These are phyloP conservation scores for Cataglyphis livida DNA, from an alignment of 2,888 invertebrate species.

Conservation along the genomic window DNA sequence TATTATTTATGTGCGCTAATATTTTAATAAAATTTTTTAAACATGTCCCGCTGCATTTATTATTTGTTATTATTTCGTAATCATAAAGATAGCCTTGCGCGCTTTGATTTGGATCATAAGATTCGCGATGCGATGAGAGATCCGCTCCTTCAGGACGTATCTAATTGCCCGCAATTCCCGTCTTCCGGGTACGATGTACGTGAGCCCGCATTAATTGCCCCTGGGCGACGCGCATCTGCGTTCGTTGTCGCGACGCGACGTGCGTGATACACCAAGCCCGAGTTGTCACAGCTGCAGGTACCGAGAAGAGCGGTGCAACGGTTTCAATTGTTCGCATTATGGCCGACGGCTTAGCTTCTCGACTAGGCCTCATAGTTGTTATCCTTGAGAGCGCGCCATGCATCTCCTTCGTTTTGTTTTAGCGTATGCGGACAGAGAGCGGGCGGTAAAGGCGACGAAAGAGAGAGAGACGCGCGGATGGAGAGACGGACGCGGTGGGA, in stretches of 20 bases:
- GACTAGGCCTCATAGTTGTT: constrained; percentile 82
- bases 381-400: constrained; percentile 84
- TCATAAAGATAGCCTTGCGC: neutral
- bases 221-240: constrained; percentile 67
- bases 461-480: constrained; percentile 37
- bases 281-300: constrained; percentile 78
- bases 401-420: constrained; percentile 83
- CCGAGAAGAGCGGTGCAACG: constrained; percentile 78
- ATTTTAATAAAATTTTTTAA: neutral
- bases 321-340: constrained; percentile 84
- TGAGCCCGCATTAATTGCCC: constrained; percentile 74
- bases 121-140: constrained; percentile 7
- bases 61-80: neutral
- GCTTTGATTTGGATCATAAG: constrained; percentile 29
- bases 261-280: constrained; percentile 64
- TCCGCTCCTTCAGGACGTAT: constrained; percentile 57
- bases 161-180: constrained; percentile 70
- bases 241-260: constrained; percentile 54
- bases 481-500: constrained; percentile 15
- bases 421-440: constrained; percentile 77
- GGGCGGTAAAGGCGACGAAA: constrained; percentile 60
- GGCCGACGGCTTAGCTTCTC: constrained; percentile 76
- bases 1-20: neutral
- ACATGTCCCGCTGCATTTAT: neutral
- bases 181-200: constrained; percentile 72